Conservation (phyloP, 1,140 invertebrate genomes). For the Bombus cullumanus region DNA sequence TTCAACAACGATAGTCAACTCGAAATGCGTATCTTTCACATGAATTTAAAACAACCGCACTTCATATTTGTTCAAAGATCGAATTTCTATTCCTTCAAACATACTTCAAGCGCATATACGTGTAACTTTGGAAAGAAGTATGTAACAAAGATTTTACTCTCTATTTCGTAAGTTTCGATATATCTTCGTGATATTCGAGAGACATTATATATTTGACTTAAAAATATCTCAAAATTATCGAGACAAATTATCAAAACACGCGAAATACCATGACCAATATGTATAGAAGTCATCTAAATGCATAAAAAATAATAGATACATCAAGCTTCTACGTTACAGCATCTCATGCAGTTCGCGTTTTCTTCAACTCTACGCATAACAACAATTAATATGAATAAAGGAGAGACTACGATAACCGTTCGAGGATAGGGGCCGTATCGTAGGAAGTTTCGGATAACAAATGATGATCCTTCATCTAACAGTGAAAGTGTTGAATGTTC, state of each 20-base stretch:
- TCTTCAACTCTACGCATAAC: constrained; percentile 5
- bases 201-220: background rate
- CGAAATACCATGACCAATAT: background rate
- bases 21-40: background rate
- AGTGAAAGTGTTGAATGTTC: constrained; percentile 1
- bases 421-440: constrained; percentile 42
- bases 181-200: too few relatives aligned
- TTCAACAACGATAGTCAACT: background rate
- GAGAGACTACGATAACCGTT: constrained; percentile 26
- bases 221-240: background rate
- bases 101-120: background rate
- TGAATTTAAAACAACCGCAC: background rate
- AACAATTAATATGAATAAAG: constrained; percentile 8
- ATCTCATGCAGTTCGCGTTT: constrained; percentile 16
- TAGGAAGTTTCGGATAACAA: constrained; percentile 18
- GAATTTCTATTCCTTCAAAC: background rate
- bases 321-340: background rate
- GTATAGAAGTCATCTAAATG: background rate
- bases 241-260: background rate
- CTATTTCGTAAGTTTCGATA: background rate
- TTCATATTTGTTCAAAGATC: background rate
- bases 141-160: background rate
- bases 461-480: constrained; percentile 6
- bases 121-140: background rate
- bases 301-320: background rate